Percentiles rank a stretch among this genome's conserved stretches.
Conservation (phyloP, 2,888 invertebrate species). For the Stenodera caucasica region DNA sequence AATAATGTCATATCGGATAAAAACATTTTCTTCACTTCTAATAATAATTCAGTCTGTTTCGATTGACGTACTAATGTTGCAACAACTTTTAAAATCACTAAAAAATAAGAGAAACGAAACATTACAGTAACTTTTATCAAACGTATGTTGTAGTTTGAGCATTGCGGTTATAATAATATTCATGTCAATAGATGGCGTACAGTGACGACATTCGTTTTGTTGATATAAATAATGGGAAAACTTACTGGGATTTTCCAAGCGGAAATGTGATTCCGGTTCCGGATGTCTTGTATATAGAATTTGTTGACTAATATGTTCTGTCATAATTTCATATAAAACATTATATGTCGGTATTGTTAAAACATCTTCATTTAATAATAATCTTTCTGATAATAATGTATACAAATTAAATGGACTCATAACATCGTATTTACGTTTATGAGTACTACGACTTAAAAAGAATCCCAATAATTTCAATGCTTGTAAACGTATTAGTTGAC, state of each 20-base stretch:
- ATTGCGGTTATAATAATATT: not conserved
- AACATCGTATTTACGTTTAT: slow-evolving; percentile 98
- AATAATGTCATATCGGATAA: slow-evolving; percentile 97
- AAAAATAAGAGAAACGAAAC: no score
- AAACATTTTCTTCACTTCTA: slow-evolving; percentile 95
- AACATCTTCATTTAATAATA: slow-evolving; percentile 85
- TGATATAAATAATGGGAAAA: slow-evolving; percentile 4
- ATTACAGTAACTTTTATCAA: not conserved
- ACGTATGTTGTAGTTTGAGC: not conserved
- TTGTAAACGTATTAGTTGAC: slow-evolving; percentile 93
- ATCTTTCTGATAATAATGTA: slow-evolving; percentile 90
- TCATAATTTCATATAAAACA: slow-evolving; percentile 97
- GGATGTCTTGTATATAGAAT: slow-evolving; percentile 92
- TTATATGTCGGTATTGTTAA: slow-evolving; percentile 96
- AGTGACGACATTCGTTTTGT: not conserved
- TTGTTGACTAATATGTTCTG: slow-evolving; percentile 95
- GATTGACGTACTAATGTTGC: slow-evolving; percentile 96
- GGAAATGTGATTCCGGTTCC: slow-evolving; percentile 92
- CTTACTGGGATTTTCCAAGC: slow-evolving; percentile 96
- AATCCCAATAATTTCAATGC: slow-evolving; percentile 96
- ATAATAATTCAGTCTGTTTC: slow-evolving; percentile 86
- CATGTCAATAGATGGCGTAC: not conserved
- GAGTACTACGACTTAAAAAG: slow-evolving; percentile 96
- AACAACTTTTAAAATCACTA: slow-evolving; percentile 98
- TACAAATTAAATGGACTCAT: slow-evolving; percentile 99